phyloP scores from a whole-genome alignment of 2,113 vertebrate species.

The Kryptolebias marmoratus region DNA sequence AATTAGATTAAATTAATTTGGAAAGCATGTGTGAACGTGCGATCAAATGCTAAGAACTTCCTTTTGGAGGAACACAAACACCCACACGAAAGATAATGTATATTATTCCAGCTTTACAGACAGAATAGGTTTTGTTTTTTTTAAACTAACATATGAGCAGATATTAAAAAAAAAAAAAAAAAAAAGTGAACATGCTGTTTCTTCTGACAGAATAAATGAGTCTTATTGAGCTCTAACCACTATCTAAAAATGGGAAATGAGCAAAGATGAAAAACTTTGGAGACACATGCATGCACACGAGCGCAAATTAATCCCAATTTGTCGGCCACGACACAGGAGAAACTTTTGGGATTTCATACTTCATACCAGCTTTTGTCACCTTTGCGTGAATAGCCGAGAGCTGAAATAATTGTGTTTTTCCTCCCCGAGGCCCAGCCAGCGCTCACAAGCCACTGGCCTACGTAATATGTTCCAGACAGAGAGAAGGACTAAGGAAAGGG shows the following conservation, averaged over 20 bases:
- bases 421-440: slow-evolving; percentile 72
- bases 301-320: slow-evolving; percentile 81
- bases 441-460: slow-evolving; percentile 82
- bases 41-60: slow-evolving; percentile 39
- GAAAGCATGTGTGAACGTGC: slow-evolving; percentile 59
- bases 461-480: slow-evolving; percentile 77
- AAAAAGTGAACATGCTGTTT: slow-evolving; percentile 1
- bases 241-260: slow-evolving; percentile 67
- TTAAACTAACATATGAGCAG: slow-evolving; percentile 35
- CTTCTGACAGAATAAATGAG: slow-evolving; percentile 44
- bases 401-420: slow-evolving; percentile 82
- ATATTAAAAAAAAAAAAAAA: too few relatives aligned
- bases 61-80: slow-evolving; percentile 20
- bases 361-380: slow-evolving; percentile 84
- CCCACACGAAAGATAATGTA: slow-evolving; percentile 25
- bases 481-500: slow-evolving; percentile 4
- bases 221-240: slow-evolving; percentile 57
- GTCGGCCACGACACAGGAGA: slow-evolving; percentile 67
- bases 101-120: slow-evolving; percentile 22
- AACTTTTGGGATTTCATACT: slow-evolving; percentile 83
- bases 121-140: slow-evolving; percentile 30
- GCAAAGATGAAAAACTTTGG: slow-evolving; percentile 76
- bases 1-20: slow-evolving; percentile 76
- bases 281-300: slow-evolving; percentile 73
- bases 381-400: slow-evolving; percentile 79